Base-by-base conservation (phyloP, 1,140 invertebrate genomes). In the Sarcophaga bullata region DNA sequence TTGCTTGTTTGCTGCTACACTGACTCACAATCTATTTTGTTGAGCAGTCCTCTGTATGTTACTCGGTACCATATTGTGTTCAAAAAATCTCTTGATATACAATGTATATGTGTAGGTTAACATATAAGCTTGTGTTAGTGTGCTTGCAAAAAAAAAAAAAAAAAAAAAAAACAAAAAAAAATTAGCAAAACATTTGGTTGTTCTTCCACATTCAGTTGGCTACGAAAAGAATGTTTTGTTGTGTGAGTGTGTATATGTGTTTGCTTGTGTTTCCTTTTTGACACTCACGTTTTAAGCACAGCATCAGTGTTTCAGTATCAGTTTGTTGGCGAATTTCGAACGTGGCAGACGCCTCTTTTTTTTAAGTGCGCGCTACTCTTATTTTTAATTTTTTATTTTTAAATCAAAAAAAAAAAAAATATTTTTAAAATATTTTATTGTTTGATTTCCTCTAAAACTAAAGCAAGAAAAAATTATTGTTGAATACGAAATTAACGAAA, bases 301-400 rank as follows among this genome's bases (percentile, higher is more conserved):
- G 75, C 75, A 78, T 78, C 75, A 50, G 7, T 25, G 86, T 84
- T 86, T 84, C 83, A 37, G 25, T 86, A 86, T 88, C 86, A 88
- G 87, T 88, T 88, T 87, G 87, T 88, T 88, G 87, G 87, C 87
- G 87, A 88, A 84, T 84, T 85, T 87, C 86, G 84, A 85, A 85
- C 87, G 86, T 85, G 84, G 86, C 86, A 87, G 86, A 84, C 85
- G 84, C 86, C 86, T 80, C 25, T 37, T 37, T 78, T 75, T 78
- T 78, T 78, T 17, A 78, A 78, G 75, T 78, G 75, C 75, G 75
- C 75, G 75, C 75, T 78, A 19, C 75, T 78, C 75, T 78, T 78
- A 48, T 78, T 78, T 78, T 78, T 72, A 25, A 52, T 78, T 78
- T 76, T 78, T 78, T 52, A 50, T 78, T 78, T 76, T 46, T 68